These are phyloP conservation scores for Cynodonichthys magdalenae DNA, from an alignment of 2,797 vertebrate species.

Conservation along the genomic window DNA sequence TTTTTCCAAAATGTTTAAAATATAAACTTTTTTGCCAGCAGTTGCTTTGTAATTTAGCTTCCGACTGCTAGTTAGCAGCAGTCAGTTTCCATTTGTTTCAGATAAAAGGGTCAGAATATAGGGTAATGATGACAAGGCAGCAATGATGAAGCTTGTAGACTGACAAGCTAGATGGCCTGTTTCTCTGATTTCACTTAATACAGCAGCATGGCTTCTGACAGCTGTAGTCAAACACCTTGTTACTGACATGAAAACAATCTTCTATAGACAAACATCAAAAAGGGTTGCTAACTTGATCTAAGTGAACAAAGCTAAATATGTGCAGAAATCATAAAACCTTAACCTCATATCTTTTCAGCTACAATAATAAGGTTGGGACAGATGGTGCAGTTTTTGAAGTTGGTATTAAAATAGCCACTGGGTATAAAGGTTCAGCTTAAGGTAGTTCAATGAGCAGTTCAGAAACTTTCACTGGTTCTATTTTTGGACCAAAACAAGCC, in stretches of 20 bases:
- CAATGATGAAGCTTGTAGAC: background rate
- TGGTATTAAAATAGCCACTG: background rate
- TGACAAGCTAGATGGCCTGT: slow-evolving; percentile 20
- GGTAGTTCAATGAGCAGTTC: slow-evolving; percentile 14
- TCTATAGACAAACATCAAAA: no score
- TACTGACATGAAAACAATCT: background rate
- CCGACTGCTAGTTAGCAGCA: no score
- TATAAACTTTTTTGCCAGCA: no score
- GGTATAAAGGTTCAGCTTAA: slow-evolving; percentile 25
- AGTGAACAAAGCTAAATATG: no score
- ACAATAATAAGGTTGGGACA: background rate
- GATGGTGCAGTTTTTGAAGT: no score
- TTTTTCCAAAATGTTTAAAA: no score
- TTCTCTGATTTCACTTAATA: slow-evolving; percentile 11
- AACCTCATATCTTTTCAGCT: background rate
- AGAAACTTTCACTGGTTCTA: slow-evolving; percentile 39
- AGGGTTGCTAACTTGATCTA: no score
- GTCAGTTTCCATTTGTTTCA: slow-evolving; percentile 38
- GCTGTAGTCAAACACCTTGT: slow-evolving; percentile 7
- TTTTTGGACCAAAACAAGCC: slow-evolving; percentile 42
- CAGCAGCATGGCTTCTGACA: slow-evolving; percentile 6
- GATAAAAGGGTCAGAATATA: slow-evolving; percentile 28
- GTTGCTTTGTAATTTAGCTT: no score
- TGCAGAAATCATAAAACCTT: no score
- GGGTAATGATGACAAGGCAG: slow-evolving; percentile 42